Evolutionary conservation across 2,113 vertebrate species (phyloP).

Genomic region (Scatophagus argus): DNA sequence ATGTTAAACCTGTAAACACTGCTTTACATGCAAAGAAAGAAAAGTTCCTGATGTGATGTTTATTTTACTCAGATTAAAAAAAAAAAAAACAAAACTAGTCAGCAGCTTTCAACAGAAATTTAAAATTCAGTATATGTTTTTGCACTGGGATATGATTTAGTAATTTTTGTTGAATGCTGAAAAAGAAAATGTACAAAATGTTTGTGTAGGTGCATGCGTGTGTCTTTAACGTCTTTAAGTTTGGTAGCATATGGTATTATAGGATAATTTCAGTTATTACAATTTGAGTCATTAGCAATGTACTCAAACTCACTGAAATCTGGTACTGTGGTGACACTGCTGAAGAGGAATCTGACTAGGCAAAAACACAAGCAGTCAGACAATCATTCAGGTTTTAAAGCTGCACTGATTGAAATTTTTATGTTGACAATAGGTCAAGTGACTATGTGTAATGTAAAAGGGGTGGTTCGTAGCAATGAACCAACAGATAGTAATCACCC

Average conservation of each 20-base stretch:
- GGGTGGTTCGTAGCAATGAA: neutral
- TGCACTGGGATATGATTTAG: neutral
- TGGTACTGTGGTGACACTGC: neutral
- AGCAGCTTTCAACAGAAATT: too few species aligned
- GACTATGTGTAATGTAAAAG: neutral
- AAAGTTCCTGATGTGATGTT: neutral
- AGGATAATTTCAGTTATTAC: neutral
- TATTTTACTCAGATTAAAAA: neutral
- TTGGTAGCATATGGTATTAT: neutral
- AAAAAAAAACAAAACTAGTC: too few species aligned
- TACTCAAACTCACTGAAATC: neutral
- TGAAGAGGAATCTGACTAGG: neutral
- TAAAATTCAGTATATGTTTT: neutral
- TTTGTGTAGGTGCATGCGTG: too few species aligned
- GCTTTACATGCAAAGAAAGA: neutral
- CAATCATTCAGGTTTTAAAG: neutral
- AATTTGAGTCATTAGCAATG: neutral
- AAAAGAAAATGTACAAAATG: neutral
- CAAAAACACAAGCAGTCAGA: neutral
- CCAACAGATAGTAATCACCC: neutral
- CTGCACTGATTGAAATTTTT: neutral
- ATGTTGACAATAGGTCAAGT: neutral
- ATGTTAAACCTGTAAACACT: conserved; percentile 1
- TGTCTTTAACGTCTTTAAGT: too few species aligned
- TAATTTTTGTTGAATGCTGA: neutral